Evolutionary conservation across 2,888 invertebrate species (phyloP).

Genomic region (Magallana nippona): DNA sequence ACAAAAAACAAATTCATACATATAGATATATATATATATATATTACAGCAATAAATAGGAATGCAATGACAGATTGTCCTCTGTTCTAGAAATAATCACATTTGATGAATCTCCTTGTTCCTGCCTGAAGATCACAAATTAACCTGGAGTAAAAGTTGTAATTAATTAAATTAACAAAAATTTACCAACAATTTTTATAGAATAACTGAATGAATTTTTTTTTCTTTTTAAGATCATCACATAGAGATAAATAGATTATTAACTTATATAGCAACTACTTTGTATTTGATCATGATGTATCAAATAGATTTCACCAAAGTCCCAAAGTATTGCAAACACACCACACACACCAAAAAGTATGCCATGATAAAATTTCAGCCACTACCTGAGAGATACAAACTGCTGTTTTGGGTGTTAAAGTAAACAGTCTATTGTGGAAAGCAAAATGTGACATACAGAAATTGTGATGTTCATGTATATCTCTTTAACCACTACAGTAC

Average conservation of each 20-base stretch:
- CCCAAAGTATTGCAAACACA: slow-evolving; percentile 6
- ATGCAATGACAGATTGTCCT: slow-evolving; percentile 5
- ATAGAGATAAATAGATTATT: too few relatives aligned
- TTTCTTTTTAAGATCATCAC: too few relatives aligned
- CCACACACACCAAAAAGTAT: background rate
- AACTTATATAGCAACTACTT: too few relatives aligned
- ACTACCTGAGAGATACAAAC: background rate
- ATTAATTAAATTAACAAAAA: background rate
- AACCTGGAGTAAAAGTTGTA: slow-evolving; percentile 8
- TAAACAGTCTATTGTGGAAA: background rate
- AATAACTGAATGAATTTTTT: too few relatives aligned
- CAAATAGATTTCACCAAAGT: too few relatives aligned
- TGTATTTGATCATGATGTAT: too few relatives aligned
- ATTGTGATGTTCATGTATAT: too few relatives aligned
- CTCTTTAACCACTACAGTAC: too few relatives aligned
- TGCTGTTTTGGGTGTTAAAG: background rate
- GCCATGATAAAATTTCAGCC: background rate
- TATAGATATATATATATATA: background rate
- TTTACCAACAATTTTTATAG: background rate
- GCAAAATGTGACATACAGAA: background rate
- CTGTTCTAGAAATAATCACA: slow-evolving; percentile 2
- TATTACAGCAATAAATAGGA: background rate
- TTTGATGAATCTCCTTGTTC: background rate
- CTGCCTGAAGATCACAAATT: slow-evolving; percentile 3
- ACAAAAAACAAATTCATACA: background rate